A percentile compares a stretch with the other conserved stretches of the same genome.
Conservation (phyloP, 2,113 vertebrate genomes). For the Pterocles orientalis region DNA sequence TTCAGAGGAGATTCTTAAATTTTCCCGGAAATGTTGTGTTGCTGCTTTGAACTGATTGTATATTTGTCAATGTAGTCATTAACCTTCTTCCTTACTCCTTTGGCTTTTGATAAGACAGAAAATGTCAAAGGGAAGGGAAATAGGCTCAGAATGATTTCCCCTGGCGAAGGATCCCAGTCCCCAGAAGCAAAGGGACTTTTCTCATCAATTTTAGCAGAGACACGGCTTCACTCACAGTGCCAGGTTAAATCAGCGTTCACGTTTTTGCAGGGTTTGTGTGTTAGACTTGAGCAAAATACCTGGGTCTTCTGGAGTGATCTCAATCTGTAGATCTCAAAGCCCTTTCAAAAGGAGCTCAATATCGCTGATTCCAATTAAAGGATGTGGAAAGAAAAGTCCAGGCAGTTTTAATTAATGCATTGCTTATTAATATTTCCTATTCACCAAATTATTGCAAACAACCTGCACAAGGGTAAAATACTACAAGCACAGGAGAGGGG, state of each 20-base stretch:
- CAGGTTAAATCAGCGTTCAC: constrained; percentile 44
- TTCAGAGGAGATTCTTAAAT: constrained; percentile 5
- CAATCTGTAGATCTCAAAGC: neutral
- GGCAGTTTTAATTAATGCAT: neutral
- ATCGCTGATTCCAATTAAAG: neutral
- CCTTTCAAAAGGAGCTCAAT: neutral
- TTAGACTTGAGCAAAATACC: neutral
- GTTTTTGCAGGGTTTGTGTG: neutral
- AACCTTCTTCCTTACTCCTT: constrained; percentile 36
- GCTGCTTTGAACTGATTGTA: constrained; percentile 42
- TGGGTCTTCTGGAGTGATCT: neutral
- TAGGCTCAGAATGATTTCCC: constrained; percentile 47
- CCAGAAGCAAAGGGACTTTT: constrained; percentile 36
- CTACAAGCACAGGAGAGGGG: neutral
- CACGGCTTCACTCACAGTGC: neutral
- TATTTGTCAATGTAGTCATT: constrained; percentile 52
- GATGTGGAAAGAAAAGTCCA: neutral
- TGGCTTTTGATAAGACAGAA: constrained; percentile 46
- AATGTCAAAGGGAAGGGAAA: constrained; percentile 45
- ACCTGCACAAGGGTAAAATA: neutral
- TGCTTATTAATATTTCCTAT: neutral
- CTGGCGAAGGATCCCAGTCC: neutral
- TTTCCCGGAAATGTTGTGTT: neutral
- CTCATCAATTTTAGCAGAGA: constrained; percentile 47
- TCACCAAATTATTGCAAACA: neutral